Base-by-base conservation (phyloP, 1,140 invertebrate species). In the Achroia grisella region DNA sequence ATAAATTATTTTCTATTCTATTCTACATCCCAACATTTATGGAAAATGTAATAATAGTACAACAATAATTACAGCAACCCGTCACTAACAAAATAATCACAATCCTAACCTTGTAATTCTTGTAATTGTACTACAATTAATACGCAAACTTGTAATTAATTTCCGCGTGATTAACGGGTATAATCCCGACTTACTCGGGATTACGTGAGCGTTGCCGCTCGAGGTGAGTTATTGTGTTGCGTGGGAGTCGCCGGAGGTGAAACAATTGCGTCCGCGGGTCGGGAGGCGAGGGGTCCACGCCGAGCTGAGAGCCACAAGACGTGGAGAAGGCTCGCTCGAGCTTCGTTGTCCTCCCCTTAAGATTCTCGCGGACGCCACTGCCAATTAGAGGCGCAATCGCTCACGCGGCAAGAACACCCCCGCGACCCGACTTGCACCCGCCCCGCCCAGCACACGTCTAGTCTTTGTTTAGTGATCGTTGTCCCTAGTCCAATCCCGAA, bases 321-420 rank as follows among this genome's bases (percentile, higher is more conserved):
- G 57, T 55, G 56, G 47, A 73, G 52, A 62, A 67, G 67, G 64
- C 57, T 71, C 56, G 59, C 60, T 66, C 52, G 57, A 61, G 60
- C 60, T 68, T 23, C 55, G 61, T 57, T 79, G 80, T 84, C 77
- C 80, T 80, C 80, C 79, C 79, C 75, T 76, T 76, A 86, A 87
- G 83, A 86, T 80, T 86, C 82, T 83, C 79, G 84, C 82, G 81
- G 71, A 82, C 78, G 85, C 82, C 85, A 75, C 69, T 72, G 71
- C 85, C 85, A 87, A 87, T 87, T 87, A 87, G 78, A 77, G 71
- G 70, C 78, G 81, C 85, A 87, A 87, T 87, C 82, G 76, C 76
- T 87, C 85, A 85, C 71, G 76, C 75, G 75, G 82, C 71, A 66
- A 70, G 77, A 59, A 60, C 48, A 46, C 65, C 44, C 51, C 63